These are phyloP conservation scores for Polyodon spathula DNA, from an alignment of 2,113 vertebrate genomes.

Conservation along the genomic window DNA sequence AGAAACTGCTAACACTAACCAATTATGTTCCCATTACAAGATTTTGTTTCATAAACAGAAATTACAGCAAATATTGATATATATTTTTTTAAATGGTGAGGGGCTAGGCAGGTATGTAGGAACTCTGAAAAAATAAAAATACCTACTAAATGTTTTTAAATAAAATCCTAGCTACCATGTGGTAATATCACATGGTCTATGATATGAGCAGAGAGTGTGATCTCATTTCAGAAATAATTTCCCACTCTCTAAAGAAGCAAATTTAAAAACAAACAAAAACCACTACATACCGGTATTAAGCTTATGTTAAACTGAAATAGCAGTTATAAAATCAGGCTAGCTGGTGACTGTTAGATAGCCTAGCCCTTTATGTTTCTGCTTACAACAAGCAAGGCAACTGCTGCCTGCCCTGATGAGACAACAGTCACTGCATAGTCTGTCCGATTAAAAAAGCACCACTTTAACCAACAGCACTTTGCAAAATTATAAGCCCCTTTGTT, in stretches of 20 bases:
- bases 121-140: background rate
- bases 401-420: background rate
- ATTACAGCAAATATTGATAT: constrained; percentile 9
- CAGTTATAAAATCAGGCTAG: no score
- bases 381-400: background rate
- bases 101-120: background rate
- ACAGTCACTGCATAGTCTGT: background rate
- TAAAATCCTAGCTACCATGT: background rate
- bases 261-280: no score
- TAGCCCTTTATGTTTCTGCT: no score
- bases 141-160: background rate
- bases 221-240: no score
- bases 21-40: constrained; percentile 11
- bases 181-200: background rate
- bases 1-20: constrained; percentile 7
- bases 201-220: background rate
- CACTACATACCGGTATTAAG: no score
- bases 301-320: no score
- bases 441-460: background rate
- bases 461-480: background rate
- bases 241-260: no score
- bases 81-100: background rate
- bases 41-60: constrained; percentile 11
- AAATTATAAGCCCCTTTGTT: background rate
- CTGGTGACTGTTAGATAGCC: no score